These are phyloP conservation scores for Actenoides lindsayi DNA, from an alignment of 2,113 vertebrate species.

Conservation along the genomic window DNA sequence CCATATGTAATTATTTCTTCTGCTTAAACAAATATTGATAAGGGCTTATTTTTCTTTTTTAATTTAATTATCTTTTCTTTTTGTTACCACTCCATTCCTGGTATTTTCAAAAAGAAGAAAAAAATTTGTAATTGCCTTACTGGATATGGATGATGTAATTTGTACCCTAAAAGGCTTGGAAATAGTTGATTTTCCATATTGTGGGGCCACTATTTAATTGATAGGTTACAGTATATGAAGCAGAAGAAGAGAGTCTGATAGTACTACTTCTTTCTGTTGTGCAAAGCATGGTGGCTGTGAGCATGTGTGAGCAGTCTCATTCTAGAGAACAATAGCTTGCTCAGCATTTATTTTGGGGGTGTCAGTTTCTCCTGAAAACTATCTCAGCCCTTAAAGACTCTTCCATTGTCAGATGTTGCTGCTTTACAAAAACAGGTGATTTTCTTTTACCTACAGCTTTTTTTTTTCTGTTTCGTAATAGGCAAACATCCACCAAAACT, in stretches of 20 bases:
- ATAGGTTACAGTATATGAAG: background rate
- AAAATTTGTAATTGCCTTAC: background rate
- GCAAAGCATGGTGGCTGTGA: background rate
- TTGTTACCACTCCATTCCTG: background rate
- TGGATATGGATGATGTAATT: background rate
- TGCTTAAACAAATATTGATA: background rate
- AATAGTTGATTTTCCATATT: background rate
- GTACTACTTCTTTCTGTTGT: background rate
- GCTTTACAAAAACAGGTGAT: background rate
- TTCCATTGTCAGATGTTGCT: background rate
- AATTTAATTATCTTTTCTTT: background rate
- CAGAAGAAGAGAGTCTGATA: background rate
- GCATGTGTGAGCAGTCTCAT: accelerated
- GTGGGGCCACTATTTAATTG: background rate
- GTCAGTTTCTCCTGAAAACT: background rate
- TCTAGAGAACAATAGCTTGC: background rate
- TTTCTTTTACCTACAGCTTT: background rate
- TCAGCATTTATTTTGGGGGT: background rate
- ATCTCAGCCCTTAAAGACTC: background rate
- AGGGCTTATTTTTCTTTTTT: background rate
- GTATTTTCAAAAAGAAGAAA: background rate
- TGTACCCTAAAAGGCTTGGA: background rate
- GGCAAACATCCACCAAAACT: background rate
- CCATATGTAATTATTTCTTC: background rate
- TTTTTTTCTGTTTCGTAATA: background rate